A percentile compares a stretch with the other conserved stretches of the same genome.
Evolutionary conservation across 2,888 invertebrate genomes (phyloP).

Genomic region (Actias luna): DNA sequence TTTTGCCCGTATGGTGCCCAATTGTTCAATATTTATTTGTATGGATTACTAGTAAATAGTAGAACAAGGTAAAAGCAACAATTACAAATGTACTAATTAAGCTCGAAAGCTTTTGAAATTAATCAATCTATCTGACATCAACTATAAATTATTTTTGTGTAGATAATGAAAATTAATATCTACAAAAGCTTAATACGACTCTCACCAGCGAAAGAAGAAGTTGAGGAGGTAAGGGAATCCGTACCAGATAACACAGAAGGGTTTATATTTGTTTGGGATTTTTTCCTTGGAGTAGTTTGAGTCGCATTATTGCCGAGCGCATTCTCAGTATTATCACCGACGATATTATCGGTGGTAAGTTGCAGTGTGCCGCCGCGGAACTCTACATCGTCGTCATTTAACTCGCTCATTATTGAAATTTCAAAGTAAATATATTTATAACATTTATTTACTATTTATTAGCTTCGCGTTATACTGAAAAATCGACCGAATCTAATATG

Average conservation of each 20-base stretch:
- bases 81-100: no score
- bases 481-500: conserved; percentile 59
- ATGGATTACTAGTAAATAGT: no score
- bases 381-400: conserved; percentile 81
- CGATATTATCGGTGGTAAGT: conserved; percentile 55
- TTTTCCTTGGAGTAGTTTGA: conserved; percentile 46
- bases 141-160: neutral
- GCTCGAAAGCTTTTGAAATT: no score
- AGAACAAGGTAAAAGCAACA: no score
- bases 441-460: conserved; percentile 20
- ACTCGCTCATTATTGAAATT: conserved; percentile 56
- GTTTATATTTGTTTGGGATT: conserved; percentile 49
- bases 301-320: conserved; percentile 39
- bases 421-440: neutral
- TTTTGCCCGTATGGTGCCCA: no score
- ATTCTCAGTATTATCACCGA: conserved; percentile 42
- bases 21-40: no score
- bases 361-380: conserved; percentile 81
- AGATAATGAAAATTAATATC: neutral
- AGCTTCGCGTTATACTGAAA: conserved; percentile 48
- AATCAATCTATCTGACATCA: neutral
- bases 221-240: conserved; percentile 70
- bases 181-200: neutral
- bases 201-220: conserved; percentile 70
- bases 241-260: conserved; percentile 74